Evolutionary conservation across 30 jellyfish, hydroid and myxozoan genomes (phyloP), one percentile per base, ranked within the genome.

Genomic region (Hydractinia echinata): DNA sequence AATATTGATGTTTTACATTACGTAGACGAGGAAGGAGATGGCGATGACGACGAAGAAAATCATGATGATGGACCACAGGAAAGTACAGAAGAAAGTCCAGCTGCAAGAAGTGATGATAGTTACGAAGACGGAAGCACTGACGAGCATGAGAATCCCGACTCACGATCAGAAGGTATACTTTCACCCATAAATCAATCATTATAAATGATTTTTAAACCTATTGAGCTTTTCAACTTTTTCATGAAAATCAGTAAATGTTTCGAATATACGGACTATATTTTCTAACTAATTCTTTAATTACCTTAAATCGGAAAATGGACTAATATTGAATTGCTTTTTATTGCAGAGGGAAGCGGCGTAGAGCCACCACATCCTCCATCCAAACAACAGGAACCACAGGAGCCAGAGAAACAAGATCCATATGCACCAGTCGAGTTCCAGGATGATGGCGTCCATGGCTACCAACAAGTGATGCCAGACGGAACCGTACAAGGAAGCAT

Each of bases 301-400:
- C 44, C 2, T 30, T 1, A 30, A 30, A 30, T 30, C 44, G 44
- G 2, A 30, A 30, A 30, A 30, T 30, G 44, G 44, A 30, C 44
- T 30, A 30, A 30, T 30, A 30, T 30, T 64, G 74, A 13, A 7
- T n/a, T 64, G 19, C 39, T 64, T 6, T 64, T 13, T 6, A 7
- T n/a, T 64, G 19, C 39, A 64, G 74, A 64, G 74, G 74, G 74
- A 6, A 64, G 74, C 1, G 74, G 51, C 10, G 74, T 6, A 6
- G 7, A n/a, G 18, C 74, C 74, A 6, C 83, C 83, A 50, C 61
- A 58, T 5, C 83, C 83, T 48, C 83, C 83, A 51, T 76, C 83
- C 53, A 52, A 8, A 19, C 76, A 8, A 13, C 21, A 13, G 10
- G 44, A 30, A 30, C 69, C 69, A 64, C 16, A 44, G 4, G 74